Base-by-base conservation (phyloP, 2,113 vertebrate genomes). In the Odobenus rosmarus region DNA sequence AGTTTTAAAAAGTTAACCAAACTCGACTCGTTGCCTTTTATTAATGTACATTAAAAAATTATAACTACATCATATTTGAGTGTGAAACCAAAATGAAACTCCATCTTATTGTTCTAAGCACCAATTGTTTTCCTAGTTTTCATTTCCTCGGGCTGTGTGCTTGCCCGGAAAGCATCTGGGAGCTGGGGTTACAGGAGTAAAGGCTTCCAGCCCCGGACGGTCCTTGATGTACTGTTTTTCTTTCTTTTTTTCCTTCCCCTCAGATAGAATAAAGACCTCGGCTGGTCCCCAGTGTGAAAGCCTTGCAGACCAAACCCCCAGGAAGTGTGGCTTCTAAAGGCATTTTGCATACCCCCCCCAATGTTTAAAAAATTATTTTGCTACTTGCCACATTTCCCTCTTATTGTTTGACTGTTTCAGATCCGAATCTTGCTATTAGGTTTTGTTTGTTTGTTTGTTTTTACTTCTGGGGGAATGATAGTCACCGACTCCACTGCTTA, bases 61-160 rank as follows among this genome's bases (percentile, higher is more conserved):
- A 23, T 19, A 72, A 67, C 80, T 87, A 67, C 95, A 36, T 69
- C 80, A 3, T 53, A 36, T 55, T 69, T 55, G 95, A 85, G 90
- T 42, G 80, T 67, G 81, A 92, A 95, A 87, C 74, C 93, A 86
- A 97, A 97, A 90, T 83, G 97, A 98, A 98, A 97, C 97, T 76
- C 31, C 90, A 23, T 28, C 49, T 69, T 88, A 96, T 97, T 97
- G 97, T 98, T 96, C 95, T 76, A 5, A 61, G 96, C 79, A 42
- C 96, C 87, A 91, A 86, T 49, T 97, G 95, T 97, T 98, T 95
- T 93, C 49, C 85, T 69, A 82, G 74, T 86, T 96, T 96, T 95
- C 90, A 33, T 96, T 96, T 98, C 97, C 97, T 94, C 72, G 39
- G 64, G 93, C 74, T 81, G 5, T 61, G 86, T 59, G 96, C 87